A percentile compares a stretch with the other conserved stretches of the same genome.
These are phyloP conservation scores for Manacus vitellinus DNA, from an alignment of 2,113 vertebrate species.

Conservation along the genomic window DNA sequence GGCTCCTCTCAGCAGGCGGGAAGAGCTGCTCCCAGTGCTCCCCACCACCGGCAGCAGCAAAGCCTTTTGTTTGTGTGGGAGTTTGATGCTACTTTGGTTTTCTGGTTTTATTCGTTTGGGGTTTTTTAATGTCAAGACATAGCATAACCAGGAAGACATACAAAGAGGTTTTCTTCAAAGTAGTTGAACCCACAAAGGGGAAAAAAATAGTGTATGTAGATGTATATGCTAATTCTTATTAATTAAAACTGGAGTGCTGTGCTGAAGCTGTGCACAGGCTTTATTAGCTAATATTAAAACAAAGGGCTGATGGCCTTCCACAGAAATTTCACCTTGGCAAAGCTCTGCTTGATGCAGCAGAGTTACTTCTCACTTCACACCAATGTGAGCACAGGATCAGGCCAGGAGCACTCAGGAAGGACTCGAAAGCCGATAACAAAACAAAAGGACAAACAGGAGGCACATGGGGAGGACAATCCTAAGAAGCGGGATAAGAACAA, in stretches of 20 bases:
- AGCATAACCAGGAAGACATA: slow-evolving; percentile 2
- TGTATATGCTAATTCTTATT: slow-evolving; percentile 56
- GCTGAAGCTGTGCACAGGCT: background rate
- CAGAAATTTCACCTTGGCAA: background rate
- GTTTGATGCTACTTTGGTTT: background rate
- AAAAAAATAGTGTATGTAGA: background rate
- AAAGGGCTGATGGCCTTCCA: background rate
- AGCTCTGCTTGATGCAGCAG: background rate
- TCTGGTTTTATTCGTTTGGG: background rate
- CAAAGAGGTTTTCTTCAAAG: slow-evolving; percentile 60
- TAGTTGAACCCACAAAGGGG: background rate
- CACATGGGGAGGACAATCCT: background rate
- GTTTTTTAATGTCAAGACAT: background rate
- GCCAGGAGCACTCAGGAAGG: background rate
- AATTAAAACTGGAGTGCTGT: slow-evolving; percentile 47
- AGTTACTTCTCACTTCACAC: background rate
- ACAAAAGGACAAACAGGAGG: slow-evolving; percentile 28
- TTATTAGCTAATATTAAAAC: slow-evolving; percentile 52
- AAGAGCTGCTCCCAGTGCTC: background rate
- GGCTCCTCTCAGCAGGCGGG: background rate
- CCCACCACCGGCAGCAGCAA: background rate
- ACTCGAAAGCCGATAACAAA: background rate
- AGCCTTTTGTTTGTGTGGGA: slow-evolving; percentile 5
- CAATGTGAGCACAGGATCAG: background rate
- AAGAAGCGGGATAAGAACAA: background rate